These are phyloP conservation scores for Patella caerulea DNA, from an alignment of 2,888 invertebrate species.

Conservation along the genomic window DNA sequence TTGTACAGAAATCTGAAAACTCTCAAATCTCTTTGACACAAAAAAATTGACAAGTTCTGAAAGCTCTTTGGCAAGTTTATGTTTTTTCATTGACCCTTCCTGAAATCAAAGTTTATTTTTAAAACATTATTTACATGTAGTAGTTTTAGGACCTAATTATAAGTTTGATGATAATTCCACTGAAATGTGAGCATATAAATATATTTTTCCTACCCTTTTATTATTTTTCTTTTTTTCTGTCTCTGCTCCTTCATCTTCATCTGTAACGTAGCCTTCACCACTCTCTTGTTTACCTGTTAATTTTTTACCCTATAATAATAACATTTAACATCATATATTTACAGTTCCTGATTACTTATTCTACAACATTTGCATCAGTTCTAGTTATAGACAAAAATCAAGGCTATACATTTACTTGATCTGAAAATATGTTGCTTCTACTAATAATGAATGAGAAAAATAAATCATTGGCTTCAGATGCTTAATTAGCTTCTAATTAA, in stretches of 20 bases:
- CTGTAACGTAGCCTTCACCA: slow-evolving; percentile 74
- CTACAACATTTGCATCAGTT: background rate
- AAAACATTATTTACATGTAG: background rate
- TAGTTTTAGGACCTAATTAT: background rate
- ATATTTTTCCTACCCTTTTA: slow-evolving; percentile 58
- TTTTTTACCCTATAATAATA: slow-evolving; percentile 72
- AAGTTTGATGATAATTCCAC: background rate
- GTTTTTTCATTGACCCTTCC: slow-evolving; percentile 66
- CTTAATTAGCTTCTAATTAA: too few species aligned
- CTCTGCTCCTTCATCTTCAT: slow-evolving; percentile 75
- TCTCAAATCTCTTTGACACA: slow-evolving; percentile 72
- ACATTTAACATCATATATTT: background rate
- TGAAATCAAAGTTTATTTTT: slow-evolving; percentile 33
- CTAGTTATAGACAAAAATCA: background rate
- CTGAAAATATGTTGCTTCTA: too few species aligned
- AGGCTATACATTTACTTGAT: too few species aligned
- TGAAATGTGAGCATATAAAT: slow-evolving; percentile 4
- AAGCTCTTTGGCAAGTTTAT: slow-evolving; percentile 72
- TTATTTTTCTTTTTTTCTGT: slow-evolving; percentile 68
- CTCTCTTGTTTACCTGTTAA: slow-evolving; percentile 64
- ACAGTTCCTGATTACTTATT: background rate
- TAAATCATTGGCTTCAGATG: too few species aligned
- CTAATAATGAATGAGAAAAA: too few species aligned
- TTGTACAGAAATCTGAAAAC: slow-evolving; percentile 68
- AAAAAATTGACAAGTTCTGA: slow-evolving; percentile 73